Evolutionary conservation across 2,888 invertebrate genomes (phyloP).

Genomic region (Ditula angustiorana): DNA sequence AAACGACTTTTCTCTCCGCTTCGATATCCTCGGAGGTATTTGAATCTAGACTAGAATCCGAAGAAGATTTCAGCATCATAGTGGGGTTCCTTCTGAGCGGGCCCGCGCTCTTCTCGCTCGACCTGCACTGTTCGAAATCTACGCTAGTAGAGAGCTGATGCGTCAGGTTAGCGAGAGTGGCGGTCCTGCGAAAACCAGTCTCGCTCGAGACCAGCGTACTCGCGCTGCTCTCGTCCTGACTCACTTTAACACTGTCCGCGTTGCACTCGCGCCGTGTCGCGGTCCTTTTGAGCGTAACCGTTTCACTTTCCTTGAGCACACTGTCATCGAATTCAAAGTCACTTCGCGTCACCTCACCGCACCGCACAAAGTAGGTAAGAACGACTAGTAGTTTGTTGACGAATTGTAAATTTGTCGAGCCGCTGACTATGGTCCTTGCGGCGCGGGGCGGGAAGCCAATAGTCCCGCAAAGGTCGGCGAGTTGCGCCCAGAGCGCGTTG

Average conservation of each 20-base stretch:
- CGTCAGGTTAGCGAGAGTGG: slow-evolving; percentile 68
- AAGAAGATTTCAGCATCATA: slow-evolving; percentile 62
- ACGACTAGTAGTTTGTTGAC: slow-evolving; percentile 91
- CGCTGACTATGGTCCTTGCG: slow-evolving; percentile 92
- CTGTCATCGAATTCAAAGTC: slow-evolving; percentile 65
- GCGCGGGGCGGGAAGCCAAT: slow-evolving; percentile 91
- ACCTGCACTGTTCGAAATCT: slow-evolving; percentile 53
- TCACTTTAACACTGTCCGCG: slow-evolving; percentile 54
- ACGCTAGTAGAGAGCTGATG: slow-evolving; percentile 73
- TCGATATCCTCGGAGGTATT: slow-evolving; percentile 64
- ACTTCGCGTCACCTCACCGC: slow-evolving; percentile 88
- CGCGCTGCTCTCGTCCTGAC: slow-evolving; percentile 64
- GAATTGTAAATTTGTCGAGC: slow-evolving; percentile 87
- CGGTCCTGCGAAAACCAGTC: slow-evolving; percentile 65
- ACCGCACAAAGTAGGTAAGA: slow-evolving; percentile 95
- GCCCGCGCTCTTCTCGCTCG: slow-evolving; percentile 50
- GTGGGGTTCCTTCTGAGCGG: slow-evolving; percentile 67
- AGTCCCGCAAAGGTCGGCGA: slow-evolving; percentile 94
- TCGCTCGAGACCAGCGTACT: slow-evolving; percentile 66
- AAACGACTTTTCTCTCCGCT: slow-evolving; percentile 84
- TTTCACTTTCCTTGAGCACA: slow-evolving; percentile 68
- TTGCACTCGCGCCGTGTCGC: slow-evolving; percentile 51
- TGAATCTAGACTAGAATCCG: slow-evolving; percentile 71
- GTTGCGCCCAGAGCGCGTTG: slow-evolving; percentile 96
- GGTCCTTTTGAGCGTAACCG: slow-evolving; percentile 54